A percentile compares a stretch with the other conserved stretches of the same genome.
These are phyloP conservation scores for Liodrosophila aerea DNA, from an alignment of 2,888 invertebrate genomes.

Conservation along the genomic window DNA sequence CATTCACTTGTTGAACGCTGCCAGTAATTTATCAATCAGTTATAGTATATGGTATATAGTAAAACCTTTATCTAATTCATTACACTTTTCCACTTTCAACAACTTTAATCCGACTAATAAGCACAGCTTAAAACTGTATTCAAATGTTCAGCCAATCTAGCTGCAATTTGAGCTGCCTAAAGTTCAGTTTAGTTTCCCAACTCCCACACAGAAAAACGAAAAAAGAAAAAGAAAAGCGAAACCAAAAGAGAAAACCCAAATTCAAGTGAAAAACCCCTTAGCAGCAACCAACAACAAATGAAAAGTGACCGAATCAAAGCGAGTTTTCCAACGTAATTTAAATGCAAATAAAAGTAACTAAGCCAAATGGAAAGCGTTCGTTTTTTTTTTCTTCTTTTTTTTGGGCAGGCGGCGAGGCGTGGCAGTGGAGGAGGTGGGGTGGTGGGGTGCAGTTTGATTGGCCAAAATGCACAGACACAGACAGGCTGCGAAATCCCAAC, in stretches of 20 bases:
- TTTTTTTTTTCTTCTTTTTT: too few relatives aligned
- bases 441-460: conserved; percentile 74
- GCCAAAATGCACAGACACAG: conserved; percentile 32
- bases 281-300: conserved; percentile 32
- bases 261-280: conserved; percentile 31
- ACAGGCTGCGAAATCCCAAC: conserved; percentile 21
- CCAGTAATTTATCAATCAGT: too few relatives aligned
- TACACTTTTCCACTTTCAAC: too few relatives aligned
- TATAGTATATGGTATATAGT: too few relatives aligned
- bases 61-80: too few relatives aligned
- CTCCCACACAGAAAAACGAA: conserved; percentile 14
- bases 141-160: conserved; percentile 16
- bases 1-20: conserved; percentile 14
- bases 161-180: neutral
- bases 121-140: conserved; percentile 2
- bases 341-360: conserved; percentile 69
- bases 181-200: neutral
- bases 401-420: too few relatives aligned
- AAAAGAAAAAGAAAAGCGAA: conserved; percentile 12
- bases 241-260: conserved; percentile 21
- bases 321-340: conserved; percentile 67
- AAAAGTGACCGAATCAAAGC: conserved; percentile 43
- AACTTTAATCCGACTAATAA: too few relatives aligned
- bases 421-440: conserved; percentile 3
- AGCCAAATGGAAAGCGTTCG: conserved; percentile 53